Evolutionary conservation across 2,797 vertebrate genomes (phyloP).

Genomic region (Clarias laeviceps): DNA sequence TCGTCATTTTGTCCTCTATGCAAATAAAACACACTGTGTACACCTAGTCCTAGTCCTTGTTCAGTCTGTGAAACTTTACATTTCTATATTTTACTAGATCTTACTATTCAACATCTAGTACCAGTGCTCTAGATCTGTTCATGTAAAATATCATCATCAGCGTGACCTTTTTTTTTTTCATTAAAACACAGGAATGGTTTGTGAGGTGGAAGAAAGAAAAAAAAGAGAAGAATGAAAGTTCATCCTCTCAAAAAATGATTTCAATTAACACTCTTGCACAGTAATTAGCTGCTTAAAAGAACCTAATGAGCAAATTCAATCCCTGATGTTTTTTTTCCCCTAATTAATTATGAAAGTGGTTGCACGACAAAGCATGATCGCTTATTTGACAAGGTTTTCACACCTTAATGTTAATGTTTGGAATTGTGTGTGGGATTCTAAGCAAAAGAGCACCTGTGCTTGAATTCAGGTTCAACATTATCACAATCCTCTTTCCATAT

Average conservation of each 20-base stretch:
- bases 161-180: constrained; percentile 17
- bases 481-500: neutral
- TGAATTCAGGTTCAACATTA: constrained; percentile 29
- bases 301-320: constrained; percentile 73
- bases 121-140: neutral
- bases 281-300: constrained; percentile 85
- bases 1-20: too few species aligned
- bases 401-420: constrained; percentile 27
- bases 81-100: neutral
- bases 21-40: neutral
- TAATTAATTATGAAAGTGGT: constrained; percentile 73
- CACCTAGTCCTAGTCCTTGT: neutral
- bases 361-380: constrained; percentile 58
- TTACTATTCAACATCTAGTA: neutral
- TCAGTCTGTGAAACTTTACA: neutral
- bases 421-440: constrained; percentile 28
- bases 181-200: constrained; percentile 33
- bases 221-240: constrained; percentile 66
- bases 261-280: constrained; percentile 92
- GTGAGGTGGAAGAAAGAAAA: neutral
- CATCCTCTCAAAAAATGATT: constrained; percentile 75
- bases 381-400: constrained; percentile 60
- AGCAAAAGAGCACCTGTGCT: constrained; percentile 48
- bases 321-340: constrained; percentile 55
- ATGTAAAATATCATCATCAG: neutral